These are phyloP conservation scores for Nycticorax nycticorax DNA, from an alignment of 2,113 vertebrate species.

Conservation along the genomic window DNA sequence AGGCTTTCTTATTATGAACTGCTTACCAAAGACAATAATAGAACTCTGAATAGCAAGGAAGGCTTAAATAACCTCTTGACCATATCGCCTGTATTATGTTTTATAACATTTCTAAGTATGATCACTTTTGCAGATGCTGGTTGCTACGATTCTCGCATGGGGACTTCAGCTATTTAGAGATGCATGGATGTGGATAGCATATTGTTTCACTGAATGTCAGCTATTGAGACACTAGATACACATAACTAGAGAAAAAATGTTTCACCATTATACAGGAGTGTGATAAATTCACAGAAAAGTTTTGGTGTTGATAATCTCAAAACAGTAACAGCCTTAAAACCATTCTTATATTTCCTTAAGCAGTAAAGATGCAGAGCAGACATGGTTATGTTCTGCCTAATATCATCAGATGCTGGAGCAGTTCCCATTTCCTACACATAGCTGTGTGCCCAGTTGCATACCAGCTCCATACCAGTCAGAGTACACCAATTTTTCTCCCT, in stretches of 20 bases:
- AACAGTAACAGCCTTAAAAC: background rate
- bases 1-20: background rate
- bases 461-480: background rate
- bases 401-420: background rate
- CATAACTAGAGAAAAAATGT: background rate
- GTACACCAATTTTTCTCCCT: background rate
- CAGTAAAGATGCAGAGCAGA: background rate
- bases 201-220: background rate
- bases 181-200: background rate
- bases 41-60: background rate
- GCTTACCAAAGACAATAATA: background rate
- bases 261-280: background rate
- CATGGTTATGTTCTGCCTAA: background rate
- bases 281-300: background rate
- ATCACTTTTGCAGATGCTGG: constrained; percentile 46
- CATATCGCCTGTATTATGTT: background rate
- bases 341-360: background rate
- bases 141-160: background rate
- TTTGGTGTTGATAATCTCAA: constrained; percentile 3
- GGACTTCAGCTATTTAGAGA: background rate
- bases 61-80: constrained; percentile 12
- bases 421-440: background rate
- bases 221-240: background rate
- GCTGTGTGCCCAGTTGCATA: background rate
- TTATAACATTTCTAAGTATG: constrained; percentile 35